A percentile compares a stretch with the other conserved stretches of the same genome.
Evolutionary conservation across 2,888 invertebrate species (phyloP).

Genomic region (Pantelozetes paolii): DNA sequence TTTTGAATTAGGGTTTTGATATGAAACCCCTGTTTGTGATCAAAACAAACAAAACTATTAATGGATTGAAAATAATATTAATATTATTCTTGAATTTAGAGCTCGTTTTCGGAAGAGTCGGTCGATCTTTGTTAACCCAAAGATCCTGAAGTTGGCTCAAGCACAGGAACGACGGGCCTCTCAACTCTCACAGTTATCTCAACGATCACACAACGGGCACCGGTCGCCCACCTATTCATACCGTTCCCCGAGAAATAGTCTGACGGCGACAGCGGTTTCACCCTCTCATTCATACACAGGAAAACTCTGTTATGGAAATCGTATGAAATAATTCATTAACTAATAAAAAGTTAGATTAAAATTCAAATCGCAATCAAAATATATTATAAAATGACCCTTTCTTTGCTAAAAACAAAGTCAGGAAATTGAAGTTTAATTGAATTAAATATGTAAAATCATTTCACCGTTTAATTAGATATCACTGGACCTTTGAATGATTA

Average conservation of each 20-base stretch:
- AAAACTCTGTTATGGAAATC: conserved; percentile 12
- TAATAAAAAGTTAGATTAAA: too few species aligned
- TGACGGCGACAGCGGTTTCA: neutral
- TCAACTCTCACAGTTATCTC: conserved; percentile 39
- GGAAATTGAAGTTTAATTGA: too few species aligned
- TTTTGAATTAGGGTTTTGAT: too few species aligned
- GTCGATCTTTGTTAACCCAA: conserved; percentile 38
- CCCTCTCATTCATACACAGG: conserved; percentile 33
- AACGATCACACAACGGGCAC: conserved; percentile 6
- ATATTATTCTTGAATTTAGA: conserved; percentile 4
- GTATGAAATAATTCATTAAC: neutral
- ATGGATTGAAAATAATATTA: neutral
- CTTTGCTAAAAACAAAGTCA: too few species aligned
- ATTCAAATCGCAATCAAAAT: too few species aligned
- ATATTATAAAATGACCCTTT: too few species aligned
- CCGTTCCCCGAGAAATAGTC: conserved; percentile 31
- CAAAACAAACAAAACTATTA: neutral
- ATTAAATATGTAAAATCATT: too few species aligned
- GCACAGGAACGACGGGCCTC: conserved; percentile 41
- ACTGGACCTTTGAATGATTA: too few species aligned
- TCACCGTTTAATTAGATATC: too few species aligned
- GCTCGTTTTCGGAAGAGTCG: conserved; percentile 41
- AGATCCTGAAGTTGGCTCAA: conserved; percentile 32
- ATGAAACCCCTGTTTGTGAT: too few species aligned
- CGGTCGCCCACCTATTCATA: conserved; percentile 17